phyloP scores from a whole-genome alignment of 23 tunicate genomes.

The Aplidium turbinatum region DNA sequence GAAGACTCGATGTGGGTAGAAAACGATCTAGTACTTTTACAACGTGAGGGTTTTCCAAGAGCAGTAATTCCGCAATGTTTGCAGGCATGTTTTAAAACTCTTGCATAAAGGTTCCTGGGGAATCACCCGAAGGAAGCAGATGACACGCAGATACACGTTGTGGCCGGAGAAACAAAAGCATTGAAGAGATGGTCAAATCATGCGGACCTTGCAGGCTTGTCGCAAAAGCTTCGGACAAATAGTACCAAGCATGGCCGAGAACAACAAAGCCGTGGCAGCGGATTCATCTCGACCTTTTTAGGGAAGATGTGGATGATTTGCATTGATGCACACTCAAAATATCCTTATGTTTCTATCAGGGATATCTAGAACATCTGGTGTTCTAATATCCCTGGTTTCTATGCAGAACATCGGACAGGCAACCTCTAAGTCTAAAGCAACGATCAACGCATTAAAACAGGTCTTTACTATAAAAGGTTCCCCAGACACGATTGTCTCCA shows the following conservation, averaged over 20 bases:
- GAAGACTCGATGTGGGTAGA: slow-evolving; percentile 4
- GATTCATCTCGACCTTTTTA: slow-evolving; percentile 39
- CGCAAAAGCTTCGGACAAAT: slow-evolving; percentile 17
- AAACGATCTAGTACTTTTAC: background rate
- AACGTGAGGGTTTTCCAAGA: background rate
- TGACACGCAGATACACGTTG: slow-evolving; percentile 18
- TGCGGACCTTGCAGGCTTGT: slow-evolving; percentile 7
- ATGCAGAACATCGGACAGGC: slow-evolving; percentile 19
- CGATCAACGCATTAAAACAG: slow-evolving; percentile 2
- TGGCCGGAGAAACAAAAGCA: slow-evolving; percentile 17
- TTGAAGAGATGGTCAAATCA: background rate
- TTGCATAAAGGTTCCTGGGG: slow-evolving; percentile 38
- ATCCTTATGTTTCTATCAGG: slow-evolving; percentile 41
- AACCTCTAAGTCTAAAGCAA: background rate
- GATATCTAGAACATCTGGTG: too few species aligned
- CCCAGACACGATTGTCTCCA: slow-evolving; percentile 21
- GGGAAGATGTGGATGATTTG: slow-evolving; percentile 38
- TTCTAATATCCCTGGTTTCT: too few species aligned
- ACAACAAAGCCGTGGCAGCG: slow-evolving; percentile 25
- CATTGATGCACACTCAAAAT: slow-evolving; percentile 37
- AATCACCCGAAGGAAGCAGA: slow-evolving; percentile 32
- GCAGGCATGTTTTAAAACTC: slow-evolving; percentile 4
- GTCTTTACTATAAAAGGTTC: slow-evolving; percentile 2
- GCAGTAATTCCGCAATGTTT: slow-evolving; percentile 10
- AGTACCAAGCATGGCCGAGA: slow-evolving; percentile 27